Conservation (phyloP, 2,888 invertebrate species). For the Lycocerus yunnanus region DNA sequence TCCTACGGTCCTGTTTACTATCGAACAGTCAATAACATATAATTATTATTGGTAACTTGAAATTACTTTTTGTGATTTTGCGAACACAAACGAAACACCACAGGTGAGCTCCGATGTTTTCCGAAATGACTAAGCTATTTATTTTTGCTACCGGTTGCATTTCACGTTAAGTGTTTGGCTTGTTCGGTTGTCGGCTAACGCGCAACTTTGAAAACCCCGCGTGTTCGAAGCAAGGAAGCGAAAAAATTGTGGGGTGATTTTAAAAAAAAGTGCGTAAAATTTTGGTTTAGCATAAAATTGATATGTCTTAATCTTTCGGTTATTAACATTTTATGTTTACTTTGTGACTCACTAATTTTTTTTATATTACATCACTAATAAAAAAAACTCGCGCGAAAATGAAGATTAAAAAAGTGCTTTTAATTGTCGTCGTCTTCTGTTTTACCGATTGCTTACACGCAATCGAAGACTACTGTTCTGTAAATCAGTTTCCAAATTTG, state of each 20-base stretch:
- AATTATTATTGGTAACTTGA: neutral
- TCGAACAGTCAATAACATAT: neutral
- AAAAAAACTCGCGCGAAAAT: neutral
- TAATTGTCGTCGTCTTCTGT: neutral
- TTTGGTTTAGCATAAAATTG: neutral
- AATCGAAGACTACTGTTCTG: constrained; percentile 63
- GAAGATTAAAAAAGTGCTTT: neutral
- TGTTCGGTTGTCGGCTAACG: neutral
- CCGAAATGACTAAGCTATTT: neutral
- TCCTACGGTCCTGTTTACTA: no score
- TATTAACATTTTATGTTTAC: neutral
- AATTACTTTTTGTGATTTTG: neutral
- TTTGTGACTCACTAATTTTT: neutral
- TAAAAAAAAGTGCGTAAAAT: neutral
- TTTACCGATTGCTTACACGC: constrained; percentile 34
- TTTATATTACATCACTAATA: neutral
- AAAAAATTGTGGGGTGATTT: neutral
- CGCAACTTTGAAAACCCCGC: neutral
- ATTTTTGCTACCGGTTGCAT: neutral
- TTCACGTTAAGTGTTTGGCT: neutral
- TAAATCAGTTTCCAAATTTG: constrained; percentile 62
- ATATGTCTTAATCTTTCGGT: neutral
- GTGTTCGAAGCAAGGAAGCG: neutral
- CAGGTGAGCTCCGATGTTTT: neutral
- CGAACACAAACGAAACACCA: neutral